These are phyloP conservation scores for Mobula birostris DNA, from an alignment of 2,113 vertebrate species.

Conservation along the genomic window DNA sequence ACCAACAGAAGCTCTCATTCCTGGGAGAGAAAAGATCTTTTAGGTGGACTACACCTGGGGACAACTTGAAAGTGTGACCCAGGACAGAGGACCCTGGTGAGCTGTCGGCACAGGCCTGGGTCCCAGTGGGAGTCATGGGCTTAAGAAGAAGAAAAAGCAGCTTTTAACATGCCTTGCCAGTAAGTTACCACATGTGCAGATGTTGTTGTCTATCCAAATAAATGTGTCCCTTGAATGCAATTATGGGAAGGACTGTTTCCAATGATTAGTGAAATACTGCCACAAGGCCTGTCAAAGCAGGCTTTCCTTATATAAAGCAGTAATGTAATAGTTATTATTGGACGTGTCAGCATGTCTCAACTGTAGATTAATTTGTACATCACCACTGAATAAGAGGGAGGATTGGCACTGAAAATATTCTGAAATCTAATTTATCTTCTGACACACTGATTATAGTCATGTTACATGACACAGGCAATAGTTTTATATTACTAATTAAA, in stretches of 20 bases:
- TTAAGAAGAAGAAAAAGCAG: too few species aligned
- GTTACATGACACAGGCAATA: background rate
- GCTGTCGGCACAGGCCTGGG: too few species aligned
- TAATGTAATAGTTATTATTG: background rate
- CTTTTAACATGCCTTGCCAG: background rate
- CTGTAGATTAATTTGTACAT: background rate
- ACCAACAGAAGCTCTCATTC: too few species aligned
- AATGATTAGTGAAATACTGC: background rate
- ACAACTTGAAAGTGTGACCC: too few species aligned
- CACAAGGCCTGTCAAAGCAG: background rate
- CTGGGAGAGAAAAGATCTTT: too few species aligned
- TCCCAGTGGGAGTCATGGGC: too few species aligned
- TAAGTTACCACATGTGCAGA: background rate
- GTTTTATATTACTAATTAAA: slow-evolving; percentile 29
- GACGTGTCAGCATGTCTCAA: background rate
- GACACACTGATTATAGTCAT: slow-evolving; percentile 20
- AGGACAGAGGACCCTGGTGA: too few species aligned
- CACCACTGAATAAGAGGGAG: slow-evolving; percentile 13
- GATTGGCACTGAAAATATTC: slow-evolving; percentile 23
- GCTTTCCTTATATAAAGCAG: background rate
- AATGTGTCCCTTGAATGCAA: background rate
- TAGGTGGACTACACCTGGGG: too few species aligned
- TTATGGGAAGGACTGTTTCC: background rate
- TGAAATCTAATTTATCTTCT: slow-evolving; percentile 16
- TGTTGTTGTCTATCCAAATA: background rate